Base-by-base conservation (phyloP, 2,888 invertebrate species). In the Sphaerophoria taeniata region DNA sequence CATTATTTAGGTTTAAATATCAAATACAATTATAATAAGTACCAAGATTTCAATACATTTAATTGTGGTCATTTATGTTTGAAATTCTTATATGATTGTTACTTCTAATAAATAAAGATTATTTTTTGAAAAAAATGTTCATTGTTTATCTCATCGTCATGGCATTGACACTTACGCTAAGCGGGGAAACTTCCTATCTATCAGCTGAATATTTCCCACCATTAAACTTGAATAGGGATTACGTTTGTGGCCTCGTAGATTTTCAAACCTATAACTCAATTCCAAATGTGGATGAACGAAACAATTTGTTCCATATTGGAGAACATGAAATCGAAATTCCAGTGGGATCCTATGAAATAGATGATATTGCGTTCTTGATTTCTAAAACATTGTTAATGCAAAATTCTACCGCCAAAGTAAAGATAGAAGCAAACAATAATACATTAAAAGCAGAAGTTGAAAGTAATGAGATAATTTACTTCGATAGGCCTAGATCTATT, bases 311-410 rank as follows among this genome's bases (percentile, higher is more conserved):
- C 36, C 36, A 36, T 36, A 36, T 36, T 6, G 36, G 36, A 6
- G 36, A 36, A n/a, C 47, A 47, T 47, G 47, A 47, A 47, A 47
- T 47, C n/a, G 47, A 47, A 47, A 47, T 47, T 47, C 47, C 47
- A 3, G n/a, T 47, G 4, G 47, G 47, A 47, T 47, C 47, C n/a
- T 47, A 49, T n/a, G 14, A 49, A 14, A 49, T 49, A 6, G 49
- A 49, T 16, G 16, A 49, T n/a, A 49, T 49, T 16, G 14, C 16
- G 14, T 16, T 16, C 16, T 49, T 16, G 14, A n/a, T 49, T 5
- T 4, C 5, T 49, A 16, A 16, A 49, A 6, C 16, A 49, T 16
- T 49, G 4, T 49, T 49, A 49, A 16, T 16, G 6, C 6, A 16
- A 49, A 49, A 49, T 49, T 49, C 16, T 6, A 14, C 49, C 5